These are phyloP conservation scores for Troglohyphantes excavatus DNA, from an alignment of 2,888 invertebrate genomes.

Conservation along the genomic window DNA sequence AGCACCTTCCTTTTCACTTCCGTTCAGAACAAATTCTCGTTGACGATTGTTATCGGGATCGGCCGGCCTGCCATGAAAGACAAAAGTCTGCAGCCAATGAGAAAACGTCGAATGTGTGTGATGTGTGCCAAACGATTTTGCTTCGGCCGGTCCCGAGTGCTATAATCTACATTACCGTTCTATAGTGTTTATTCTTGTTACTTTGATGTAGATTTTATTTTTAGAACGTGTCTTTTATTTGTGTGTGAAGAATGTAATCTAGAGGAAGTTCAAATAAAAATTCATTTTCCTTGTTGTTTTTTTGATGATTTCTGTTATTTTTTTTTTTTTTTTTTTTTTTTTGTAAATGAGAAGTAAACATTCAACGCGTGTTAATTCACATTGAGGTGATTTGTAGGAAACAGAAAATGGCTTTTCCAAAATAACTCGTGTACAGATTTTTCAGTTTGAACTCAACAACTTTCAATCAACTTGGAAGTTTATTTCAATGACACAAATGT, in stretches of 20 bases:
- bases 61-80: not conserved
- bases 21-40: conserved; percentile 49
- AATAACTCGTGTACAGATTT: too few species aligned
- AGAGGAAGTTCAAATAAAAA: conserved; percentile 61
- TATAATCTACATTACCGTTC: conserved; percentile 61
- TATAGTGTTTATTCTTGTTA: conserved; percentile 78
- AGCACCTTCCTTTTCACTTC: conserved; percentile 35
- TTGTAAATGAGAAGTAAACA: not conserved
- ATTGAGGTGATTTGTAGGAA: too few species aligned
- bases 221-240: conserved; percentile 68
- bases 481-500: too few species aligned
- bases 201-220: conserved; percentile 77
- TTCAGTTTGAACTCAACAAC: too few species aligned
- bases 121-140: not conserved
- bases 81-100: not conserved
- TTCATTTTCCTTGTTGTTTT: conserved; percentile 61
- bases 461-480: too few species aligned
- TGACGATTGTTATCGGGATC: conserved; percentile 62
- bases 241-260: conserved; percentile 64
- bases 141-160: conserved; percentile 42
- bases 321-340: too few species aligned
- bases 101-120: not conserved
- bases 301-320: not conserved
- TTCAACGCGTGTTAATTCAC: too few species aligned
- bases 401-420: too few species aligned